Conservation (phyloP, 2,113 vertebrate species). For the Agapornis roseicollis region DNA sequence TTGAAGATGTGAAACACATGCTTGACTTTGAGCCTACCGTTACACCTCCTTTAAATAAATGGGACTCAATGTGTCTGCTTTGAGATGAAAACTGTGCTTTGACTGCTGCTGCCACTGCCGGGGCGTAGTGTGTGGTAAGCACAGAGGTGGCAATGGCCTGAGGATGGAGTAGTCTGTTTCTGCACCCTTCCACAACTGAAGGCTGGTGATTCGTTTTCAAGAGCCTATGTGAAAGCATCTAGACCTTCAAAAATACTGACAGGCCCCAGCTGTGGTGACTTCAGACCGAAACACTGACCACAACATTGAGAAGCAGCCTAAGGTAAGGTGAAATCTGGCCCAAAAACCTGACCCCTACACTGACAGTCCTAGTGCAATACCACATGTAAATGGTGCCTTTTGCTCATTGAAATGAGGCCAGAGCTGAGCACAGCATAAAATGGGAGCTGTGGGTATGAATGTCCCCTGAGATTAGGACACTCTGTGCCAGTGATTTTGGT, state of each 20-base stretch:
- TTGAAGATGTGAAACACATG: neutral
- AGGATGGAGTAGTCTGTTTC: fast-evolving
- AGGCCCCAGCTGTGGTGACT: neutral
- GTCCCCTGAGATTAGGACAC: fast-evolving
- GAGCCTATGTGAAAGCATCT: fast-evolving
- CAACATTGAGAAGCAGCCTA: fast-evolving
- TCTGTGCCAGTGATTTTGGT: fast-evolving
- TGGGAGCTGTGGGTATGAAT: fast-evolving
- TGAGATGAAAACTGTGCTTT: fast-evolving
- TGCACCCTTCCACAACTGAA: fast-evolving
- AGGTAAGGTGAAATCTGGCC: neutral
- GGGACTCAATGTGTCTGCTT: neutral
- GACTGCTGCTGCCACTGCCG: fast-evolving
- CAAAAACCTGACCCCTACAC: fast-evolving
- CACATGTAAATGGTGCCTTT: fast-evolving
- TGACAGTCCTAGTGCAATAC: fast-evolving
- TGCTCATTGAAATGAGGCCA: fast-evolving
- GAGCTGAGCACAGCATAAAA: fast-evolving
- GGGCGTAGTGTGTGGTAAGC: fast-evolving
- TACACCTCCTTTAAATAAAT: fast-evolving
- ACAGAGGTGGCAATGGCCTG: fast-evolving
- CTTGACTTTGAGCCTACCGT: neutral
- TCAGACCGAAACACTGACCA: fast-evolving
- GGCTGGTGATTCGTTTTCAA: fast-evolving
- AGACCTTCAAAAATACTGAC: fast-evolving